Conservation (phyloP, 2,888 invertebrate species). For the Microctonus aethiopoides region DNA sequence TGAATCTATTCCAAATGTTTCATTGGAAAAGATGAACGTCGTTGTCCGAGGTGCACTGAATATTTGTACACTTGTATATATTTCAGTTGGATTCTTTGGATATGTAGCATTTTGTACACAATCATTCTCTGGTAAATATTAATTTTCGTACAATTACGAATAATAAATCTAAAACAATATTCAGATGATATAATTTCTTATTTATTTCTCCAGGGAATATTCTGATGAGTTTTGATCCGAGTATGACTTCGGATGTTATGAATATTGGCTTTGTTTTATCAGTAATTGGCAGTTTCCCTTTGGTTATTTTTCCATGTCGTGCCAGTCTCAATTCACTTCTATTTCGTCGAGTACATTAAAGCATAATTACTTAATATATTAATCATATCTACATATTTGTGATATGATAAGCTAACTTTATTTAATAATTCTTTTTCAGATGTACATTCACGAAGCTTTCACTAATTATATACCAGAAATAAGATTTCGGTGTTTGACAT, state of each 20-base stretch:
- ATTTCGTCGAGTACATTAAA: constrained; percentile 67
- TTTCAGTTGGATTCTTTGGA: constrained; percentile 92
- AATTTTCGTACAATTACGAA: neutral
- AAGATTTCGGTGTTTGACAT: constrained; percentile 86
- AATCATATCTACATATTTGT: neutral
- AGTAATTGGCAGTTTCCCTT: constrained; percentile 94
- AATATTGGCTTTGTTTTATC: constrained; percentile 96
- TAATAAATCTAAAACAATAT: no score
- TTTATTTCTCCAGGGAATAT: constrained; percentile 80
- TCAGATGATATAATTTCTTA: neutral
- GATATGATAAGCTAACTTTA: neutral
- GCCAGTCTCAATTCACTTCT: constrained; percentile 92
- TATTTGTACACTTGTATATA: constrained; percentile 90
- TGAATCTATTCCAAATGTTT: constrained; percentile 87
- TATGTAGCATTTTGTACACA: constrained; percentile 89
- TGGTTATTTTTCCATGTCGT: constrained; percentile 96
- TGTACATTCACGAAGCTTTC: constrained; percentile 75
- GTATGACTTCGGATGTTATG: constrained; percentile 86
- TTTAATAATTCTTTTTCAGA: constrained; percentile 65
- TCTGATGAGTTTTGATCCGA: constrained; percentile 85
- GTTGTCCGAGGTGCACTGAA: constrained; percentile 90
- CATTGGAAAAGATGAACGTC: constrained; percentile 87
- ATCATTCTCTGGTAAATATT: constrained; percentile 75
- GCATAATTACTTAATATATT: neutral
- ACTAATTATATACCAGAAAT: constrained; percentile 83